Base-by-base conservation (phyloP, 92 coral and sea anemone genomes). In the Metridium senile region DNA sequence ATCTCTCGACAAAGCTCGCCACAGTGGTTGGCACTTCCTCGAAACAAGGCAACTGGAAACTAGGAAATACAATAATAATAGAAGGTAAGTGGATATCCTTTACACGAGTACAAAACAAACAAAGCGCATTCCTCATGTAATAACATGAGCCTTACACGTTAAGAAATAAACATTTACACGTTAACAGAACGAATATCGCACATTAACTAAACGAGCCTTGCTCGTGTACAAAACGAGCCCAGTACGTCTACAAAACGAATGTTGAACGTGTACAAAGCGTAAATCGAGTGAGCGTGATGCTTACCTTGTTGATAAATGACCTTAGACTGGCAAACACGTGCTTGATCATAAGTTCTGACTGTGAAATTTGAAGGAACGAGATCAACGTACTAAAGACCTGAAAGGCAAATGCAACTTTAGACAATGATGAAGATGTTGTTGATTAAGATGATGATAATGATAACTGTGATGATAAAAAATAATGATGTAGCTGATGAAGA, bases 1-100 rank as follows among this genome's bases (percentile, higher is more conserved):
- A 95, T 93, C 97, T 95, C 99, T 28, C 93, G 88, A 73, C 97
- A 92, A 49, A 95, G 95, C 75, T 90, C 90, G 30, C 99, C 99
- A 54, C 99, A 95, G 76, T 95, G 97, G 53, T 78, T 90, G 1
- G 97, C 99, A 58, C 97, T 93, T 1, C 99, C 99, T 65, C 81
- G 89, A 85, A 84, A 95, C 72, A 95, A 73, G 11, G 99, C 96
- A 18, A 89, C 92, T 16, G 99, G 99, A 78, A 95, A 95, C 97
- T 95, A 54, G 30, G 65, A 76, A 51, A 77, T 9, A 45, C 22
- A 32, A 79, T 56, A 18, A 22, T 9, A 28, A 9, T 6, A 26
- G 6, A 34, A 45, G n/a, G 64, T 33, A 26, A n/a, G 13, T n/a
- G n/a, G n/a, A n/a, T n/a, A n/a, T n/a, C n/a, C n/a, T n/a, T n/a